Percentiles rank a stretch among this genome's conserved stretches.
Conservation (phyloP, 2,113 vertebrate species). For the Rhabdomys dilectus region DNA sequence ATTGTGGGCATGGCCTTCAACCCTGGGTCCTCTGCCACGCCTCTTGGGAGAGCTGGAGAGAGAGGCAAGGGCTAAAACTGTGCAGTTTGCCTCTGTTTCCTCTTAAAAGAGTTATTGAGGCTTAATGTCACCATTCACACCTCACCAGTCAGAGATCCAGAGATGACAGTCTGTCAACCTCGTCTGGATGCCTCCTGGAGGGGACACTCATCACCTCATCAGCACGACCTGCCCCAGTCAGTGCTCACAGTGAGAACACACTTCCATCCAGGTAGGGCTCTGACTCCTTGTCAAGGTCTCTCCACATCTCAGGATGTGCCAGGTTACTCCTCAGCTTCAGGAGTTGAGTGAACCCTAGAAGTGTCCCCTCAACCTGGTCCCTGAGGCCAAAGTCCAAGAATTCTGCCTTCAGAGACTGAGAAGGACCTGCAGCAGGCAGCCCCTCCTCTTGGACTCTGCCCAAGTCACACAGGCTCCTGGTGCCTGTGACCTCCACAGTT, state of each 20-base stretch:
- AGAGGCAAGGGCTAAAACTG: neutral
- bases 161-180: neutral
- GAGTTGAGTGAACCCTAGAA: too few species aligned
- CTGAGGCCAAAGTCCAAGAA: neutral
- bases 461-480: neutral
- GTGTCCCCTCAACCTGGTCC: too few species aligned
- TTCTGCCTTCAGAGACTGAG: neutral
- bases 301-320: neutral
- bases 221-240: neutral
- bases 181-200: neutral
- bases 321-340: neutral
- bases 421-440: neutral
- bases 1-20: neutral
- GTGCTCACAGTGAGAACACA: rapidly evolving
- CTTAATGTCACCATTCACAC: neutral
- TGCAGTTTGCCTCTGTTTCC: neutral
- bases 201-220: neutral
- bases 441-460: neutral
- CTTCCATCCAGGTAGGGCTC: neutral
- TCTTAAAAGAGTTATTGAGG: neutral
- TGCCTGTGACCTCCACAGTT: neutral
- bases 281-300: neutral
- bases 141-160: neutral
- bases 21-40: neutral
- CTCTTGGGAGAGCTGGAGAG: neutral